Evolutionary conservation across 2,888 invertebrate genomes (phyloP).

Genomic region (Harmothoe impar): DNA sequence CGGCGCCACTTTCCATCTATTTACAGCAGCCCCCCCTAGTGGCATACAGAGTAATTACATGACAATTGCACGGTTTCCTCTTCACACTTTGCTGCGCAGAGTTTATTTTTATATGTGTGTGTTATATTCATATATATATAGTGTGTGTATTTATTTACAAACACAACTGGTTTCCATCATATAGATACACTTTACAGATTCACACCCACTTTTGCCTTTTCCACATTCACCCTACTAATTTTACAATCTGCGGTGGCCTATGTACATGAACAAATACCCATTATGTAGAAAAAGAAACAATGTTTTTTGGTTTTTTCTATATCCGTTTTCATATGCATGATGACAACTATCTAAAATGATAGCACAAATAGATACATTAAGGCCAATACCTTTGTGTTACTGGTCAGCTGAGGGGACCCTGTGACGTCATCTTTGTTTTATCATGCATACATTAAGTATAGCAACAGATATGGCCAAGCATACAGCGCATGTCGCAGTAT

Average conservation of each 20-base stretch:
- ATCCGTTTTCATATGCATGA: constrained; percentile 39
- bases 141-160: constrained; percentile 52
- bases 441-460: background rate
- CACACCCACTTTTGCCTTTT: constrained; percentile 40
- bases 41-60: constrained; percentile 56
- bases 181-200: constrained; percentile 58
- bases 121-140: constrained; percentile 53
- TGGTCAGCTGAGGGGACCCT: constrained; percentile 53
- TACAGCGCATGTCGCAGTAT: constrained; percentile 6
- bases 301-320: constrained; percentile 31
- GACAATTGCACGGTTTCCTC: constrained; percentile 59
- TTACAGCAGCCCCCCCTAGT: constrained; percentile 44
- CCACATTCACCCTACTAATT: constrained; percentile 59
- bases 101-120: constrained; percentile 28
- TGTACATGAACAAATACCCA: constrained; percentile 53
- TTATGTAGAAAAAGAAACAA: constrained; percentile 55
- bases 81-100: constrained; percentile 16
- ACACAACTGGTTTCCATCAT: constrained; percentile 44
- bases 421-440: constrained; percentile 19
- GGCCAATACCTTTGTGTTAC: constrained; percentile 23
- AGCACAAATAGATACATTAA: constrained; percentile 53
- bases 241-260: constrained; percentile 43
- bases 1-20: constrained; percentile 40
- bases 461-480: constrained; percentile 1
- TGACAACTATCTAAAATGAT: constrained; percentile 53